Percentiles rank a stretch among this genome's conserved stretches.
These are phyloP conservation scores for Drosophila baimaii DNA, from an alignment of 1,140 invertebrate genomes.

Conservation along the genomic window DNA sequence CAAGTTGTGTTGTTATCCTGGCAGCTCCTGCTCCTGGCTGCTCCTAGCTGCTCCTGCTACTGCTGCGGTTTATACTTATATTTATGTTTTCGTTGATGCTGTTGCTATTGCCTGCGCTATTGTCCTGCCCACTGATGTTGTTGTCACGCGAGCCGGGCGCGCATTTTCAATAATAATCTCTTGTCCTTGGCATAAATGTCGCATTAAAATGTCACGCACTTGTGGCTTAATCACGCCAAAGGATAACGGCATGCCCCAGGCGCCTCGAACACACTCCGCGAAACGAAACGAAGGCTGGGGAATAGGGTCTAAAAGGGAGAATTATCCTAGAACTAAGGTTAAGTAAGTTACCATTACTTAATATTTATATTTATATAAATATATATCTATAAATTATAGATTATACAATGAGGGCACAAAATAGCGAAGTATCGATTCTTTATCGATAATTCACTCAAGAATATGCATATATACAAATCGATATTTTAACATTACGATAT, in stretches of 20 bases:
- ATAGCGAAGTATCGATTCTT: no score
- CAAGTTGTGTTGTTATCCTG: constrained; percentile 49
- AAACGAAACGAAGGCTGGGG: neutral
- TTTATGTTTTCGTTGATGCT: constrained; percentile 43
- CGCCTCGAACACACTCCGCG: neutral
- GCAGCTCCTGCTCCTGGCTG: constrained; percentile 4
- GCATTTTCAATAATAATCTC: constrained; percentile 81
- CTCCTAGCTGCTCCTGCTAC: constrained; percentile 18
- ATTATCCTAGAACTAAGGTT: neutral
- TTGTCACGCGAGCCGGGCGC: constrained; percentile 58
- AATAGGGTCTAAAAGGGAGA: neutral
- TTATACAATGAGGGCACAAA: no score
- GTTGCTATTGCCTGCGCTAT: constrained; percentile 28
- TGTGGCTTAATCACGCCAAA: constrained; percentile 81
- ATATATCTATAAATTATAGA: no score
- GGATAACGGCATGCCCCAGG: constrained; percentile 60
- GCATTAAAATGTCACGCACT: constrained; percentile 82
- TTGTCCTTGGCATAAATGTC: constrained; percentile 80
- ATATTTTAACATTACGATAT: no score
- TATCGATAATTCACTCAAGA: no score
- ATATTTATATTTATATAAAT: no score
- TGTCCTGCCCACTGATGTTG: constrained; percentile 37
- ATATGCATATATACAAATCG: no score
- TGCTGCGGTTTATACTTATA: constrained; percentile 27
- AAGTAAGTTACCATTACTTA: no score